These are phyloP conservation scores for Ypsolopha scabrella DNA, from an alignment of 2,888 invertebrate species.

Conservation along the genomic window DNA sequence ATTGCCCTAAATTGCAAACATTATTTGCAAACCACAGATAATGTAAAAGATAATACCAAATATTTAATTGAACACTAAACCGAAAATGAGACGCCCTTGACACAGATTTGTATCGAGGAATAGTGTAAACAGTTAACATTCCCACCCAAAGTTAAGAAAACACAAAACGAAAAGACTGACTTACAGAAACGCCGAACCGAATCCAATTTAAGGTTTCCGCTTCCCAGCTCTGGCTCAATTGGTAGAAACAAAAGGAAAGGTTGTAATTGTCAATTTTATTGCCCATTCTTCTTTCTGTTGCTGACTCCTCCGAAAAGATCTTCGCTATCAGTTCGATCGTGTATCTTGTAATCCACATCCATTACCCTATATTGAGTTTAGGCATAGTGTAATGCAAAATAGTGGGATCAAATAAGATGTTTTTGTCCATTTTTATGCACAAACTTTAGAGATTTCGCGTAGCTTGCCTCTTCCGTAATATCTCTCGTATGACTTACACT, in stretches of 20 bases:
- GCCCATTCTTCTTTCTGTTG: constrained; percentile 19
- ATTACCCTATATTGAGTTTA: constrained; percentile 18
- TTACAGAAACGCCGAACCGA: constrained; percentile 11
- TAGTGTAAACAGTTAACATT: too few species aligned
- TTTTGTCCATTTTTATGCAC: not conserved
- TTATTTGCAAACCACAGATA: too few species aligned
- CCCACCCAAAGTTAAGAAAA: too few species aligned
- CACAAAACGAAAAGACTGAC: too few species aligned
- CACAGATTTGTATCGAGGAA: too few species aligned
- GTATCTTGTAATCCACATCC: constrained; percentile 17
- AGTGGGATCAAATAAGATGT: not conserved
- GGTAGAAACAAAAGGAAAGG: constrained; percentile 29
- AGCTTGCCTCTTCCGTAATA: too few species aligned
- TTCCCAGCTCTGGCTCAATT: constrained; percentile 30
- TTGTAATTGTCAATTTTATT: constrained; percentile 27
- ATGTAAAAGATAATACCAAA: too few species aligned
- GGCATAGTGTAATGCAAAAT: not conserved
- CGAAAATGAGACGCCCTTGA: too few species aligned
- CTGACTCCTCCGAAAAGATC: constrained; percentile 15
- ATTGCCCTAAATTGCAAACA: too few species aligned
- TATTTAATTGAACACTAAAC: too few species aligned
- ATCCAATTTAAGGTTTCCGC: constrained; percentile 31
- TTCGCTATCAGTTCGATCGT: constrained; percentile 17
- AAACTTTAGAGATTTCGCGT: too few species aligned
- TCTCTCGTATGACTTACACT: too few species aligned